Evolutionary conservation across 2,888 invertebrate species (phyloP), one percentile per base, ranked within the genome.

Genomic region (Dermolepida albohirtum): DNA sequence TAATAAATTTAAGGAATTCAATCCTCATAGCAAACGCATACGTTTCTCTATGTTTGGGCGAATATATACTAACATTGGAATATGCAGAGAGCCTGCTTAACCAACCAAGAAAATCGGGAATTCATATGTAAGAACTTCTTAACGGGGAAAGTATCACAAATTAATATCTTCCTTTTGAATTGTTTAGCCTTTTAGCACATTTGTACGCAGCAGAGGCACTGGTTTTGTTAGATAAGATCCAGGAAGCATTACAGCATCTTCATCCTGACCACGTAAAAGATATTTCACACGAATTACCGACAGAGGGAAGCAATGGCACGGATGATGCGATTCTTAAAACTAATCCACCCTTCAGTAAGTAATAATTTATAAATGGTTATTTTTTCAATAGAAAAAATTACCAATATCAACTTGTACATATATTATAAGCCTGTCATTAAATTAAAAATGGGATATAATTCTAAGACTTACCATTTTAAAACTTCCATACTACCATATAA

Each of bases 121-220:
- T 89, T 14, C 90, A 93, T 77, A 89, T 86, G 90, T 90, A 81
- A 67, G 66, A 5, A 1, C 62, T 4, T 22, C 4, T 22, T 22
- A 22, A 22, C 22, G 4, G 4, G 4, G 1, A 22, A 22, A 81
- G 16, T 22, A 14, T 27, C 27, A 11, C 44, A n/a, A 44, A 55
- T 50, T 5, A 49, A 51, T 51, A 5, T n/a, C 49, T n/a, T 50
- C 44, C 22, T 41, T 11, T 63, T 65, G 6, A 17, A 11, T 73
- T 22, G 73, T 78, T 76, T 73, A 92, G 92, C 81, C 88, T 94
- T 74, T 86, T 97, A 76, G 96, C 91, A 0, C 93, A 95, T 81
- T 87, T 97, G 76, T 97, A 97, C 82, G 92, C 93, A 59, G 95
- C 95, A 0, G 96, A 97, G 84, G 92, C 95, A 27, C 85, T 95